Conservation (phyloP, 2,797 vertebrate species). For the Cryptoblepharus egeriae region DNA sequence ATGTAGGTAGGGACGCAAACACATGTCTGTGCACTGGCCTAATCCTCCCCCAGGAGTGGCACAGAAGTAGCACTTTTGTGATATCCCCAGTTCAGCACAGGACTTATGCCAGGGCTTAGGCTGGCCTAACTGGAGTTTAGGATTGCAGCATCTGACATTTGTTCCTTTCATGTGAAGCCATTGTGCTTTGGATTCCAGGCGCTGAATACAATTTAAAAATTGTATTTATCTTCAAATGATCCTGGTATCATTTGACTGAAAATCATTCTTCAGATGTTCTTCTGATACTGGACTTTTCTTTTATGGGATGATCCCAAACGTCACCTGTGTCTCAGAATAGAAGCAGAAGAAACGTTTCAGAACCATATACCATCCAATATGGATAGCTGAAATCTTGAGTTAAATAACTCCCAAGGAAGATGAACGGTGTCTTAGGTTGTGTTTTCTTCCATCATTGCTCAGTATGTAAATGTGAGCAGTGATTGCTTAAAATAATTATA, state of each 20-base stretch:
- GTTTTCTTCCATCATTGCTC: slow-evolving; percentile 63
- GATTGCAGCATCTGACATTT: slow-evolving; percentile 31
- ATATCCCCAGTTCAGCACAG: too few relatives aligned
- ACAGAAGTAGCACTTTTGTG: too few relatives aligned
- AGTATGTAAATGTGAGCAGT: slow-evolving; percentile 72
- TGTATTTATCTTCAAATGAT: background rate
- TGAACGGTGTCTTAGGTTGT: slow-evolving; percentile 58
- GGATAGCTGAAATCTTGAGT: slow-evolving; percentile 59
- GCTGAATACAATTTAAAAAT: slow-evolving; percentile 39
- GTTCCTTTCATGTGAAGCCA: slow-evolving; percentile 32
- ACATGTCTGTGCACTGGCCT: too few relatives aligned
- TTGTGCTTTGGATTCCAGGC: slow-evolving; percentile 34
- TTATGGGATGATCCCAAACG: background rate
- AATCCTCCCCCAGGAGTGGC: too few relatives aligned
- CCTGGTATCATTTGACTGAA: too few relatives aligned
- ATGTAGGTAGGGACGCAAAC: too few relatives aligned
- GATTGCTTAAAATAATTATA: slow-evolving; percentile 76
- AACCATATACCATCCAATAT: slow-evolving; percentile 13
- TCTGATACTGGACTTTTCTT: slow-evolving; percentile 33
- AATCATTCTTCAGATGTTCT: slow-evolving; percentile 33
- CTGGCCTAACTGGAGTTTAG: too few relatives aligned
- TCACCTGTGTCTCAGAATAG: slow-evolving; percentile 19
- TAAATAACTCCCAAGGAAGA: slow-evolving; percentile 54
- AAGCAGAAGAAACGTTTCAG: slow-evolving; percentile 35
- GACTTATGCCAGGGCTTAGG: too few relatives aligned